Evolutionary conservation across 2,113 vertebrate genomes (phyloP), one percentile per base, ranked within the genome.

Genomic region (Phalacrocorax brasilianus): DNA sequence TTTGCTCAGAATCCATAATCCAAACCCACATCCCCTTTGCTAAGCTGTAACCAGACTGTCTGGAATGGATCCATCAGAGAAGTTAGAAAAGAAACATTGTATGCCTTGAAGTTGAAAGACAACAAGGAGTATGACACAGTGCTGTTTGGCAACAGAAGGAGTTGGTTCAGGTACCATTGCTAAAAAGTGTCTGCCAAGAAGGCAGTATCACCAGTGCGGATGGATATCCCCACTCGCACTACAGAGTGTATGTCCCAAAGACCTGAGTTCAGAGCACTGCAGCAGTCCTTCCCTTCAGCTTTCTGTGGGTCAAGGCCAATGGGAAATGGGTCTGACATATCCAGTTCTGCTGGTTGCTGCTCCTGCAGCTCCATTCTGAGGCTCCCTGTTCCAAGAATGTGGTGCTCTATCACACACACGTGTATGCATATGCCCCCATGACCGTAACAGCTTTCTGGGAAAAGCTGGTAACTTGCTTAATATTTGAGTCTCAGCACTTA

Each of bases 391-490:
- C 71, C 63, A 58, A 27, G 59, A 66, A 50, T 0, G 0, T 21
- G 42, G 32, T 84, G 55, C 68, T 86, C 33, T 59, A 13, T 32
- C 73, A 72, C 65, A 80, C 56, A 65, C 59, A 58, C 2, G 14
- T 81, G 56, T 66, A 70, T 5, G 38, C 19, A 38, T 11, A 53
- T 40, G 70, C 85, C 81, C 40, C 52, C 52, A 72, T 0, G 0
- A 73, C 91, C 70, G 72, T 47, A 89, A 89, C 66, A 89, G 53
- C 70, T 68, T 45, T 35, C 45, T 76, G 91, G 65, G 77, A 92
- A 91, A 92, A 89, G 42, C 70, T 62, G 66, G 38, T 63, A 89
- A 78, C 83, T 76, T 93, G 86, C 80, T 91, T 85, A 93, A 79
- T 61, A 85, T n/a, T 40, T 5, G 9, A 93, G 49, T 45, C 73